Percentiles rank a stretch among this genome's conserved stretches.
Evolutionary conservation across 1,140 invertebrate genomes (phyloP).

Genomic region (Caenorhabditis brenneri): DNA sequence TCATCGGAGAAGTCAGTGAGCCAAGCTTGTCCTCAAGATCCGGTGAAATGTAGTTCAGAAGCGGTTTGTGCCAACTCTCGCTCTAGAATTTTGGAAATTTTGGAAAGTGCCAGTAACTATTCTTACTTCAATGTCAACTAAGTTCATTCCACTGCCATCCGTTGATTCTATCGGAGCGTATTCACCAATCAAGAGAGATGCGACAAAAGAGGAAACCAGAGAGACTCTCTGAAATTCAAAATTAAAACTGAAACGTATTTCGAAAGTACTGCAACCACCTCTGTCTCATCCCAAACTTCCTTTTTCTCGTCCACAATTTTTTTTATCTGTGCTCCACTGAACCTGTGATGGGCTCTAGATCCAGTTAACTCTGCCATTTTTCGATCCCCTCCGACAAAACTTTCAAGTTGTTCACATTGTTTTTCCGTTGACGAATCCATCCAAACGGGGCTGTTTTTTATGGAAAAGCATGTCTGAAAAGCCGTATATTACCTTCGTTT

Average conservation of each 20-base stretch:
- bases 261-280: constrained; percentile 9
- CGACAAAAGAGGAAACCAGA: constrained; percentile 87
- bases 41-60: not conserved
- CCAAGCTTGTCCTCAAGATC: constrained; percentile 73
- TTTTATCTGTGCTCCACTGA: constrained; percentile 89
- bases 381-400: constrained; percentile 80
- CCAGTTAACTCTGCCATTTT: constrained; percentile 86
- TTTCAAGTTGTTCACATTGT: constrained; percentile 82
- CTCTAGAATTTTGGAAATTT: constrained; percentile 68
- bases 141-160: constrained; percentile 95
- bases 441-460: constrained; percentile 88
- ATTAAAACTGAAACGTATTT: not conserved
- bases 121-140: constrained; percentile 76
- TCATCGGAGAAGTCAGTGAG: constrained; percentile 74
- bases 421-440: constrained; percentile 88
- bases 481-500: constrained; percentile 57
- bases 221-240: constrained; percentile 80
- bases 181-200: constrained; percentile 84
- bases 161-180: constrained; percentile 88
- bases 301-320: constrained; percentile 81
- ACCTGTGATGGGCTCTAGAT: constrained; percentile 88
- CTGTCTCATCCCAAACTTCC: constrained; percentile 71
- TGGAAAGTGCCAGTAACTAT: not conserved
- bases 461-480: constrained; percentile 75
- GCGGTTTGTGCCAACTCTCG: not conserved